Percentiles rank a stretch among this genome's conserved stretches.
These are phyloP conservation scores for Neoscelio sp. DNA, from an alignment of 2,888 invertebrate genomes.

Conservation along the genomic window DNA sequence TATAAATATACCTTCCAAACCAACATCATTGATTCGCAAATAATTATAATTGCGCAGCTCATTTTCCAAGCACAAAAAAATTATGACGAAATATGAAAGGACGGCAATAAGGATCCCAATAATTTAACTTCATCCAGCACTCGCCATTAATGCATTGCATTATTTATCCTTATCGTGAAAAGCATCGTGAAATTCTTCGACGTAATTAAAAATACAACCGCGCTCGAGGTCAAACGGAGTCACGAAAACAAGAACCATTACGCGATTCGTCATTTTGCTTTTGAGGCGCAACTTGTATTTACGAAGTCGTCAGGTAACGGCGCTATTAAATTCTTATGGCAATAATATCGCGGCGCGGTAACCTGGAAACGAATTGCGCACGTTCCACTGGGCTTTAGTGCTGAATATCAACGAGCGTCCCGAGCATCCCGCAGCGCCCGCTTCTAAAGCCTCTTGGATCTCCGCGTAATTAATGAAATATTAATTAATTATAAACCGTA, in stretches of 20 bases:
- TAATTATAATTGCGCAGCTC: background rate
- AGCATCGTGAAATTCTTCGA: constrained; percentile 60
- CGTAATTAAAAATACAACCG: constrained; percentile 60
- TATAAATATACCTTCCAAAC: background rate
- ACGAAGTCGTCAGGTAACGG: constrained; percentile 54
- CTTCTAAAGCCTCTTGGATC: constrained; percentile 59
- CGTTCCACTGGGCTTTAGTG: constrained; percentile 65
- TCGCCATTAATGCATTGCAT: constrained; percentile 43
- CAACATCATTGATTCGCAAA: constrained; percentile 26
- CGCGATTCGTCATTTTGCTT: constrained; percentile 69
- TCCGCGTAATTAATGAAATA: constrained; percentile 76
- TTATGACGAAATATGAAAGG: constrained; percentile 17
- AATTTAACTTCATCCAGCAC: constrained; percentile 32
- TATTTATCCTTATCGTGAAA: constrained; percentile 62
- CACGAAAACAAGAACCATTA: constrained; percentile 65
- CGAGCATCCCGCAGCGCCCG: constrained; percentile 63
- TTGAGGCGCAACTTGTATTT: constrained; percentile 60
- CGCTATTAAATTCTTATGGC: constrained; percentile 59
- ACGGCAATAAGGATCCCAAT: constrained; percentile 29
- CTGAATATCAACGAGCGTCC: constrained; percentile 64
- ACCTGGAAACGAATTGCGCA: constrained; percentile 66
- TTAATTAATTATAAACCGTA: constrained; percentile 77
- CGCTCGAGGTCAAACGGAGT: constrained; percentile 62
- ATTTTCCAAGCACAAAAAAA: background rate
- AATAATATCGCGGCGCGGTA: constrained; percentile 60